phyloP scores from a whole-genome alignment of 2,797 vertebrate genomes.

The Neoniphon sammara region DNA sequence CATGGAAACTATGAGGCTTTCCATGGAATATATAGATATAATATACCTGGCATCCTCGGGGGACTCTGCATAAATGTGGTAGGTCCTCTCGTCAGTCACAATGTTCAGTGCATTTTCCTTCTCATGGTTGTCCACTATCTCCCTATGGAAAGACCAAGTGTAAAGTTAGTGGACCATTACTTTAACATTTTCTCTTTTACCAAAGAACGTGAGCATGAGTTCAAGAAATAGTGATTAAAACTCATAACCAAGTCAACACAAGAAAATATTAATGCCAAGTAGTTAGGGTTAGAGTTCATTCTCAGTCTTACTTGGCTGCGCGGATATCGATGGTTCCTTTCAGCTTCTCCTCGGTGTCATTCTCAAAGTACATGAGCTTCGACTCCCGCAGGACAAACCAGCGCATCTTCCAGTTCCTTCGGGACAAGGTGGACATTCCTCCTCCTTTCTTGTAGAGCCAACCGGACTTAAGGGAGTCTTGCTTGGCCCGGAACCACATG shows the following conservation, averaged over 20 bases:
- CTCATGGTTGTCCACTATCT: conserved; percentile 94
- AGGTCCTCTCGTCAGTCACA: conserved; percentile 91
- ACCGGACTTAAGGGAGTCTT: conserved; percentile 91
- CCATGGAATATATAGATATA: neutral
- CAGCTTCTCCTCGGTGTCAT: conserved; percentile 91
- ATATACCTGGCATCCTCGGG: conserved; percentile 93
- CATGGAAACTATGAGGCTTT: conserved; percentile 6
- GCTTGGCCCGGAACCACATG: conserved; percentile 96
- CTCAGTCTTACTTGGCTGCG: conserved; percentile 84
- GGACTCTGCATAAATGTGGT: conserved; percentile 93
- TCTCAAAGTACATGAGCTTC: conserved; percentile 94
- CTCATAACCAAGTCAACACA: no score
- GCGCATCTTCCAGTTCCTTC: conserved; percentile 95
- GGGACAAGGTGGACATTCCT: conserved; percentile 90
- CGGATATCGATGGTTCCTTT: conserved; percentile 91
- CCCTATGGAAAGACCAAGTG: conserved; percentile 74
- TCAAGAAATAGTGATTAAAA: no score
- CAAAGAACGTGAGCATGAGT: no score
- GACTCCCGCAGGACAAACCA: conserved; percentile 93
- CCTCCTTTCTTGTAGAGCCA: conserved; percentile 96
- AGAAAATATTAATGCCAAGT: no score
- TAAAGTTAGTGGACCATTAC: neutral
- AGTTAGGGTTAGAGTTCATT: no score
- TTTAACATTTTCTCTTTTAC: neutral
- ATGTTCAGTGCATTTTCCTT: conserved; percentile 94